These are phyloP conservation scores for Heptranchias perlo DNA, from an alignment of 2,113 vertebrate species.

Conservation along the genomic window DNA sequence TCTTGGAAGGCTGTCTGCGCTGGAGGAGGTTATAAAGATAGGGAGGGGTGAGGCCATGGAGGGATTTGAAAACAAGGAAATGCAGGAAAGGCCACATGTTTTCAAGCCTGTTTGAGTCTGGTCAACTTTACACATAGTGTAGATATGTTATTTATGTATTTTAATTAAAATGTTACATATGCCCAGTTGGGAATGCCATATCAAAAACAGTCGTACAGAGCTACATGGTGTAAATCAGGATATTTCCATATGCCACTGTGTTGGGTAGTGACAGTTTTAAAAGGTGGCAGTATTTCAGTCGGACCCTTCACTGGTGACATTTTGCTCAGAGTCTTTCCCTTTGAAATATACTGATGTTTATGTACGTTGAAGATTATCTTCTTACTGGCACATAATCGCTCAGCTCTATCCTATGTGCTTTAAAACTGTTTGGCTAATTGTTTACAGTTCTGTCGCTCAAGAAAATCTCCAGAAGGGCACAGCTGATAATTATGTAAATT, in stretches of 20 bases:
- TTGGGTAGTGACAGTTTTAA: neutral
- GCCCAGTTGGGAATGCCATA: too few relatives aligned
- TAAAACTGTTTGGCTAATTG: neutral
- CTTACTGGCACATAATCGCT: neutral
- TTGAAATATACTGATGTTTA: neutral
- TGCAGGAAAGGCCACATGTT: too few relatives aligned
- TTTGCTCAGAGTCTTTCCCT: neutral
- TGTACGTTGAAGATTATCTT: neutral
- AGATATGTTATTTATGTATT: too few relatives aligned
- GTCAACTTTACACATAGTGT: too few relatives aligned
- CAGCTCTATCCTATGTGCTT: neutral
- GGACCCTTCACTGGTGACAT: neutral
- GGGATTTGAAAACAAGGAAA: too few relatives aligned
- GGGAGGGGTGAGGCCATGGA: too few relatives aligned
- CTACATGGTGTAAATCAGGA: neutral
- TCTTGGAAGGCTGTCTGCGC: too few relatives aligned
- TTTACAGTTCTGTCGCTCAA: too few relatives aligned
- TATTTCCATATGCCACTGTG: neutral
- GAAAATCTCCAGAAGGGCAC: neutral
- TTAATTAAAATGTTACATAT: too few relatives aligned
- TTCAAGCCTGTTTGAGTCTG: too few relatives aligned
- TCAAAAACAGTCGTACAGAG: neutral
- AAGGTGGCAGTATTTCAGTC: neutral
- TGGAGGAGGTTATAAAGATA: too few relatives aligned
- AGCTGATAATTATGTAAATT: neutral